Evolutionary conservation across 2,888 invertebrate species (phyloP), one percentile per base, ranked within the genome.

Genomic region (Dynastes maya): DNA sequence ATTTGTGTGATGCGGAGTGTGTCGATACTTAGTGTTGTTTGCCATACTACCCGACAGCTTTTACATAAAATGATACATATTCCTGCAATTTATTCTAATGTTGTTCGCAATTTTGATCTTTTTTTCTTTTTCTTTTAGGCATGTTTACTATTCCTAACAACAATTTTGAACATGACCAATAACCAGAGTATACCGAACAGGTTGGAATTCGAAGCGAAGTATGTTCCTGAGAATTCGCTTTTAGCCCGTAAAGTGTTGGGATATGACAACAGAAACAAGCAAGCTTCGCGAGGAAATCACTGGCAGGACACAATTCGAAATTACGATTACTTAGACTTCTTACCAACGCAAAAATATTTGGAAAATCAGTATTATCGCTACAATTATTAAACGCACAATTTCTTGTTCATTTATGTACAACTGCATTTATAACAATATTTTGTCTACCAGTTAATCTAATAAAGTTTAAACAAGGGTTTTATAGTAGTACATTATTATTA

Each of bases 261-360:
- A 63, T 78, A 78, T 27, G 71, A 78, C 55, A 78, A 72, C 27
- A 71, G 78, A 11, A 78, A 78, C 55, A 51, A 64, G 32, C 51
- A 65, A 40, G 55, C 65, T 16, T 3, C 55, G 13, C 78, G 74
- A 55, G 65, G 51, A n/a, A 78, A 72, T 55, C 63, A 65, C 3
- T 78, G 78, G 78, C 72, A 78, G 55, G 78, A 78, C 40, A 78
- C 78, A n/a, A 40, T 74, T 6, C 45, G 29, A 22, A 61, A 74
- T 74, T 78, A 74, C n/a, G 78, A 78, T 67, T 78, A 78, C 29
- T 61, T 29, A 13, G 78, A 72, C 55, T 78, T 72, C 55, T 58
- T 72, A 45, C 78, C 74, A 22, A 64, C 40, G 5, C 72, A 78
- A 27, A 49, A 51, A 74, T 67, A 67, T 67, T 4, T 27, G 11